Evolutionary conservation across 2,888 invertebrate species (phyloP).

Genomic region (Tipula helvola): DNA sequence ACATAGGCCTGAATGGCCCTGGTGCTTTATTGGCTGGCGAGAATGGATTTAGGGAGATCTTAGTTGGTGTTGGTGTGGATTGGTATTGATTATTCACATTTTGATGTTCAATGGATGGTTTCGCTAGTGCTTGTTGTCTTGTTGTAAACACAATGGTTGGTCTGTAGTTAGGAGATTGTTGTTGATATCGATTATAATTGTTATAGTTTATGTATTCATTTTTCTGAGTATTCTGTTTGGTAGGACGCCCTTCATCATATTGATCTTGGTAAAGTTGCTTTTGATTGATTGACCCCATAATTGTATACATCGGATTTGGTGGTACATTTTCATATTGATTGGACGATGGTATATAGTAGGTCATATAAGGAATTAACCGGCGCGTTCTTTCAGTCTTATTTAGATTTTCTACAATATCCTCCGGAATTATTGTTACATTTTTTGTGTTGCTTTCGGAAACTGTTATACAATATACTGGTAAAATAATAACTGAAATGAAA

Average conservation of each 20-base stretch:
- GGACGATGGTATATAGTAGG: slow-evolving; percentile 52
- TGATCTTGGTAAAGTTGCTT: neutral
- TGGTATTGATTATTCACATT: neutral
- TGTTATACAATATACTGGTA: neutral
- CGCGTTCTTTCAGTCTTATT: slow-evolving; percentile 47
- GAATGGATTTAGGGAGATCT: slow-evolving; percentile 36
- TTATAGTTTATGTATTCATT: slow-evolving; percentile 13
- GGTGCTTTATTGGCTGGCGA: slow-evolving; percentile 41
- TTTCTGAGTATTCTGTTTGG: neutral
- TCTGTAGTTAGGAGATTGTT: slow-evolving; percentile 6
- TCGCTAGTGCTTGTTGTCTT: slow-evolving; percentile 11
- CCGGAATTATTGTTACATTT: neutral
- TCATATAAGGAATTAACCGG: slow-evolving; percentile 70
- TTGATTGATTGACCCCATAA: neutral
- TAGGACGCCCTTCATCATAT: neutral
- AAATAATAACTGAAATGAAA: neutral
- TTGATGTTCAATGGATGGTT: neutral
- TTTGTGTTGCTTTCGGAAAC: neutral
- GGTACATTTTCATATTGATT: slow-evolving; percentile 35
- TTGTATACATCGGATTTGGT: neutral
- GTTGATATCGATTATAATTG: slow-evolving; percentile 10
- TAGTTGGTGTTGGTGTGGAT: neutral
- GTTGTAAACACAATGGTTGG: slow-evolving; percentile 16
- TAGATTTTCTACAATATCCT: neutral
- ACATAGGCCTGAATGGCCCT: slow-evolving; percentile 41